Percentiles rank a stretch among this genome's conserved stretches.
Evolutionary conservation across 1,140 invertebrate species (phyloP).

Genomic region (Anastrepha obliqua): DNA sequence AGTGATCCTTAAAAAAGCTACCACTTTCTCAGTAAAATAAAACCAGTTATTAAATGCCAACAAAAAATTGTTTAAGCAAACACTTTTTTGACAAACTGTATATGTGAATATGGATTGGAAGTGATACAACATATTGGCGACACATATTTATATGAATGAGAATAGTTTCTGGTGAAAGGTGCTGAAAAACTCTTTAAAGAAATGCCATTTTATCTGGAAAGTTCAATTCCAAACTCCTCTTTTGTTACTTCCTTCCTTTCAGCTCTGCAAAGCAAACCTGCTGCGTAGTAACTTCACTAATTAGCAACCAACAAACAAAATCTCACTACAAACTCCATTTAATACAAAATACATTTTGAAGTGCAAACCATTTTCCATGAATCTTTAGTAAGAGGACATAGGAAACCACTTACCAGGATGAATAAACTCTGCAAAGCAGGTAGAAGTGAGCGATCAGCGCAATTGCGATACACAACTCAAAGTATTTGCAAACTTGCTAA

Average conservation of each 20-base stretch:
- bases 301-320: background rate
- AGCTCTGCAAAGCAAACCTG: background rate
- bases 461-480: background rate
- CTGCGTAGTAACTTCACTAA: background rate
- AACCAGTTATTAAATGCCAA: too few species aligned
- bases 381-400: background rate
- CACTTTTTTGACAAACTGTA: too few species aligned
- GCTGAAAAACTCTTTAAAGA: too few species aligned
- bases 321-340: background rate
- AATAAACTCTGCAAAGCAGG: background rate
- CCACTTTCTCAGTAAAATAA: too few species aligned
- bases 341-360: background rate
- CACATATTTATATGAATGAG: too few species aligned
- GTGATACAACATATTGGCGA: too few species aligned
- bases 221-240: too few species aligned
- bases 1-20: too few species aligned
- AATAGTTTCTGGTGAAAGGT: too few species aligned
- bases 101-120: too few species aligned
- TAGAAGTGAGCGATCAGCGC: constrained; percentile 8
- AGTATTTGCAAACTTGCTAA: constrained; percentile 10
- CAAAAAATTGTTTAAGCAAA: too few species aligned
- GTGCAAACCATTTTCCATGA: background rate
- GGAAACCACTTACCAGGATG: background rate
- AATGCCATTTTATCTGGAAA: too few species aligned
- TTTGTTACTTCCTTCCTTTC: background rate